Base-by-base conservation (phyloP, 2,113 vertebrate species). In the Gallinago media region DNA sequence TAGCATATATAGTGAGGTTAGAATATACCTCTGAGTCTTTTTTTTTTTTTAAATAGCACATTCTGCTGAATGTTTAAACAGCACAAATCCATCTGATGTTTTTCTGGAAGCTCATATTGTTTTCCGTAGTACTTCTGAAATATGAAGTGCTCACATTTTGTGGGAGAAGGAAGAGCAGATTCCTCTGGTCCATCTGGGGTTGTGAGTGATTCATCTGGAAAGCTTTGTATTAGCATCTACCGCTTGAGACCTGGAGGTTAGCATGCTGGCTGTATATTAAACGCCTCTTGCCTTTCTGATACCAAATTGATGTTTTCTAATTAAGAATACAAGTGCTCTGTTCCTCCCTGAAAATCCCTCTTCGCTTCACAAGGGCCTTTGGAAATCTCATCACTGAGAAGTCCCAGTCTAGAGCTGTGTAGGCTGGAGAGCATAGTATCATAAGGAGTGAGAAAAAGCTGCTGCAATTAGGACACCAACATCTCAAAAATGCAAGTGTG, bases 271-370 rank as follows among this genome's bases (percentile, higher is more conserved):
- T 83, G 94, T 88, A 46, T 95, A 85, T 84, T 78, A 94, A 97
- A 93, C 70, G 94, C 76, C 66, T 89, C 85, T 81, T 96, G 88
- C 81, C 89, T 93, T 68, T 95, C 88, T 95, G 71, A 92, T 93
- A 75, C 65, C 4, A 12, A 93, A 94, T 65, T 94, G 89, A 59
- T 95, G 82, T 94, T 96, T 95, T 93, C 89, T 96, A 95, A 95
- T 96, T 95, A 95, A 92, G 88, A 85, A 63, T 75, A 94, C 80
- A 94, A 95, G 77, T 89, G 84, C 90, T 96, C 58, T 94, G 86
- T 94, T 96, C 67, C 73, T 96, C 63, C 73, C 58, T 97, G 76
- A 89, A 92, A 91, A 94, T 93, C 73, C 44, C 83, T 93, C 62
- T 96, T 96, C 77, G 76, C 84, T 96, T 92, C 55, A 74, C 56